Evolutionary conservation across 2,888 invertebrate genomes (phyloP), one percentile per base, ranked within the genome.

Genomic region (Eristalis pertinax): DNA sequence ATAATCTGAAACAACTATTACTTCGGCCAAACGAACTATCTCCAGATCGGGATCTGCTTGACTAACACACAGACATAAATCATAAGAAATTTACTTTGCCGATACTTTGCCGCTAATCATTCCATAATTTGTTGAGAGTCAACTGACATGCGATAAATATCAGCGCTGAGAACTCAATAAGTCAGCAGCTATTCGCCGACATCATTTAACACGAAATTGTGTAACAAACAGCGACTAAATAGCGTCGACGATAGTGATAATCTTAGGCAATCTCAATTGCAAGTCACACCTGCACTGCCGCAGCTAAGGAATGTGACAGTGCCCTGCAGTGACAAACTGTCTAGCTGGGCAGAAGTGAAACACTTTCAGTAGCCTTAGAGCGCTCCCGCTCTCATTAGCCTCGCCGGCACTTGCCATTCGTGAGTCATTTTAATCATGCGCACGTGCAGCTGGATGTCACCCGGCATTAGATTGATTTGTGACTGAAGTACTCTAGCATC

Each of bases 361-460:
- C n/a, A n/a, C n/a, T 1, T 35, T 11, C 38, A 38, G 35, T 38
- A 11, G 8, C 50, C n/a, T 7, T 7, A n/a, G n/a, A 50, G 32
- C 32, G 19, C 8, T 50, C 19, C 19, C 50, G 19, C 50, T 19
- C 50, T 19, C 19, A 19, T 50, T 50, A 50, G 19, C 19, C n/a
- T n/a, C 7, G 7, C 50, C 50, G 19, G 8, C 50, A 19, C 50
- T 38, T 38, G 38, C 38, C 38, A 2, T 13, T 13, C 8, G 19
- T 50, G 60, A 29, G 5, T 58, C 38, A 58, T 13, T 13, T n/a
- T 67, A 19, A 56, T 73, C 68, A 63, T 73, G 68, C 62, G 63
- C 83, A 77, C 77, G 77, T 83, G 83, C 68, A 77, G 41, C 24
- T 77, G 58, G 41, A 11, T 77, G 82, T 77, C 76, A 67, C 26